A percentile compares a stretch with the other conserved stretches of the same genome.
These are phyloP conservation scores for Spea multiplicata DNA, from an alignment of 2,113 vertebrate genomes.

Conservation along the genomic window DNA sequence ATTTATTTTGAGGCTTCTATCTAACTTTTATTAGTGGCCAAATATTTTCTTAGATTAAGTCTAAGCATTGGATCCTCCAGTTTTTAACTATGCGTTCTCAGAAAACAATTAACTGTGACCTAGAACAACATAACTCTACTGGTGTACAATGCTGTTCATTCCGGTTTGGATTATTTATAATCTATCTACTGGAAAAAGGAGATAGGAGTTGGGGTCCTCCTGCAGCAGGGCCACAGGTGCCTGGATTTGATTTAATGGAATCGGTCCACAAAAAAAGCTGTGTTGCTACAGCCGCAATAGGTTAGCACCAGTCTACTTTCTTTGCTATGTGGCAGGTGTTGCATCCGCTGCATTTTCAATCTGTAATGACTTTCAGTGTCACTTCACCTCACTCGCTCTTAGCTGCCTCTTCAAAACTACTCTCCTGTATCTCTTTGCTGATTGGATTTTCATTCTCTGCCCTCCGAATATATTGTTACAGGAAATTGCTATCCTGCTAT, in stretches of 20 bases:
- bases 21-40: no score
- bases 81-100: no score
- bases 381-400: constrained; percentile 42
- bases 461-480: constrained; percentile 38
- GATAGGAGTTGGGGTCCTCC: no score
- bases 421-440: constrained; percentile 37
- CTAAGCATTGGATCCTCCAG: no score
- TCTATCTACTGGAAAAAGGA: no score
- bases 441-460: constrained; percentile 42
- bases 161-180: no score
- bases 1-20: no score
- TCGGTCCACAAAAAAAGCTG: background rate
- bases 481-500: constrained; percentile 38
- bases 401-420: constrained; percentile 42
- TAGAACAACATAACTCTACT: no score
- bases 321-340: constrained; percentile 37
- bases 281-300: background rate
- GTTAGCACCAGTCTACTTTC: constrained; percentile 2
- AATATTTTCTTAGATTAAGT: no score
- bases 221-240: background rate
- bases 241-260: background rate
- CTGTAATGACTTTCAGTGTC: constrained; percentile 48
- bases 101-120: no score
- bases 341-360: constrained; percentile 28
- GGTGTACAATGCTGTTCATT: no score